Base-by-base conservation (phyloP, 2,888 invertebrate genomes). In the Harpagoxenus sublaevis region DNA sequence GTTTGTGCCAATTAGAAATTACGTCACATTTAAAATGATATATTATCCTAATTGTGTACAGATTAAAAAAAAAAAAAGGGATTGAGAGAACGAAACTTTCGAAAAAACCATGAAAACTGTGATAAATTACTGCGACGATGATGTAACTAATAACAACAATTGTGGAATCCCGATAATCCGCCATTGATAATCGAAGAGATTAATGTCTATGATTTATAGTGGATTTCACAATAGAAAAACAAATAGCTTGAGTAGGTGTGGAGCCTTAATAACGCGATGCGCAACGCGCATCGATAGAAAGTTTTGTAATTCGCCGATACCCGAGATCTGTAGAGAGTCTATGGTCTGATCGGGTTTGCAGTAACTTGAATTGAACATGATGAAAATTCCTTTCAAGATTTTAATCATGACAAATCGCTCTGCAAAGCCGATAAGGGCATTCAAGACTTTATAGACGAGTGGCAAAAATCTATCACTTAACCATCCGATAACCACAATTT, bases 331-430 rank as follows among this genome's bases (percentile, higher is more conserved):
- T 39, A 23, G 62, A 77, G 31, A 78, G 66, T 81, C 48, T 85
- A 87, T 73, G 83, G 85, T 85, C 85, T 85, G 88, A 87, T 89
- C 63, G 85, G 75, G 78, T 84, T 85, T 86, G 53, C 81, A 78
- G 84, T 62, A 78, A 83, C 48, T 70, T 66, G 74, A 71, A 51
- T 86, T 84, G 85, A 71, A 85, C 83, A 87, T 78, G 62, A 71
- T 78, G 75, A 63, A 85, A 86, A 83, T 86, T 85, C 63, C 85
- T 78, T 51, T 81, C 77, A 71, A 77, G 85, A 88, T 88, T 84
- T 84, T 88, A 74, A 84, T 81, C 84, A 77, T 77, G 88, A 78
- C 87, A 87, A 89, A 89, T 87, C 83, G 63, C 42, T 5, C 60
- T 28, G 62, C 23, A 9, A 70, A 81, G 23, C 39, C 28, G 51